Conservation (phyloP, 2,113 vertebrate species). For the Lepus timidus region DNA sequence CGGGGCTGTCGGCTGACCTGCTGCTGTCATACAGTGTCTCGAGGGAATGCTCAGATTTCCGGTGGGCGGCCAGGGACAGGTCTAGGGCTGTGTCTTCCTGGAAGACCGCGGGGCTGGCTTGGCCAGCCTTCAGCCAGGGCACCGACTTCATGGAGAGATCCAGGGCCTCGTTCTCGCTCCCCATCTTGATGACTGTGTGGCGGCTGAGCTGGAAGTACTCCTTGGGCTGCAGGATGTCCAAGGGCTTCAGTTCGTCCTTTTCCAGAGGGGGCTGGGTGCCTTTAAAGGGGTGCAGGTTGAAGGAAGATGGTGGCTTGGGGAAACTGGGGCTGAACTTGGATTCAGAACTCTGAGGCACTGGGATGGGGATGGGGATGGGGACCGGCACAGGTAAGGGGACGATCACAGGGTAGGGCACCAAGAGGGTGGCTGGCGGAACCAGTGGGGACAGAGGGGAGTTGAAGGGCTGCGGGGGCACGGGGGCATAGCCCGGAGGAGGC, state of each 20-base stretch:
- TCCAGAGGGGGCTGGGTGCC: slow-evolving; percentile 92
- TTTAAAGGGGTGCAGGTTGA: slow-evolving; percentile 89
- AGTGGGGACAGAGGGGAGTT: slow-evolving; percentile 93
- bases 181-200: slow-evolving; percentile 90
- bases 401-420: slow-evolving; percentile 97
- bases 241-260: slow-evolving; percentile 89
- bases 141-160: slow-evolving; percentile 94
- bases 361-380: slow-evolving; percentile 95
- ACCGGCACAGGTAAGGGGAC: slow-evolving; percentile 96
- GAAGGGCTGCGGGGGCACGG: slow-evolving; percentile 91
- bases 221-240: slow-evolving; percentile 84
- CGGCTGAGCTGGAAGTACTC: slow-evolving; percentile 89
- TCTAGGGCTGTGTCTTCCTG: slow-evolving; percentile 94
- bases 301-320: slow-evolving; percentile 88
- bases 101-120: slow-evolving; percentile 75
- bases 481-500: slow-evolving; percentile 87
- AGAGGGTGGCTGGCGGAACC: slow-evolving; percentile 95
- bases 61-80: slow-evolving; percentile 92
- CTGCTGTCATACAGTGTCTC: slow-evolving; percentile 70
- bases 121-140: slow-evolving; percentile 87
- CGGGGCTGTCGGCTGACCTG: slow-evolving; percentile 68
- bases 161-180: slow-evolving; percentile 92
- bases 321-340: slow-evolving; percentile 88
- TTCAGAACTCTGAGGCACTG: slow-evolving; percentile 91
- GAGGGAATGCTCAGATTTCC: slow-evolving; percentile 84